phyloP scores from a whole-genome alignment of 2,113 vertebrate genomes.

The Platysternon megacephalum region DNA sequence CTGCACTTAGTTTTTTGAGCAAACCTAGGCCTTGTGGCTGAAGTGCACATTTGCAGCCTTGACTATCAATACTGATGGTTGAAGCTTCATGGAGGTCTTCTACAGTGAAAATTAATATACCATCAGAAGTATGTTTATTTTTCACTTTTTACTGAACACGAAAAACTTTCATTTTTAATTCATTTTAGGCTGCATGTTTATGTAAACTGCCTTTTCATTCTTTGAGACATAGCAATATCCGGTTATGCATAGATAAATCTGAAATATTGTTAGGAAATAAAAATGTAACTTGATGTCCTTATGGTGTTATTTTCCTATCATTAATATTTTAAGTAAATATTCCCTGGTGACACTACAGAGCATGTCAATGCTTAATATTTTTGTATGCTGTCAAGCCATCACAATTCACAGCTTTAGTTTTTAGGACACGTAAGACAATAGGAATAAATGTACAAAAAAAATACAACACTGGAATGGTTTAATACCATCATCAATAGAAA shows the following conservation, averaged over 20 bases:
- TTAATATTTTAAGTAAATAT: neutral
- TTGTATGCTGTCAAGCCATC: neutral
- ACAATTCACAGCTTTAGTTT: neutral
- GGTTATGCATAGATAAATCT: too few species aligned
- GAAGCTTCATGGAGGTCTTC: neutral
- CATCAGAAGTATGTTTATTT: neutral
- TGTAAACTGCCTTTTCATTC: neutral
- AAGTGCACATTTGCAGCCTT: neutral
- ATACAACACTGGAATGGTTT: neutral
- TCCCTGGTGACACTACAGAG: neutral
- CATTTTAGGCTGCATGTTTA: too few species aligned
- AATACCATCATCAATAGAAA: neutral
- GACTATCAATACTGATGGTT: neutral
- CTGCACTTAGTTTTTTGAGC: neutral
- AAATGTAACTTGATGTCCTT: neutral
- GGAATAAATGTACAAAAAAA: neutral
- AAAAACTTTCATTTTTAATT: neutral
- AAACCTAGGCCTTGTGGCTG: neutral
- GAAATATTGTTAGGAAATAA: neutral
- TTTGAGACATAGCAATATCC: neutral
- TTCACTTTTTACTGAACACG: neutral
- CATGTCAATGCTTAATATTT: neutral
- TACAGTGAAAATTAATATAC: too few species aligned
- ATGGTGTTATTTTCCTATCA: neutral
- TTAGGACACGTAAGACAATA: neutral